These are phyloP conservation scores for Leptatherina wallacei DNA, from an alignment of 2,797 vertebrate genomes.

Conservation along the genomic window DNA sequence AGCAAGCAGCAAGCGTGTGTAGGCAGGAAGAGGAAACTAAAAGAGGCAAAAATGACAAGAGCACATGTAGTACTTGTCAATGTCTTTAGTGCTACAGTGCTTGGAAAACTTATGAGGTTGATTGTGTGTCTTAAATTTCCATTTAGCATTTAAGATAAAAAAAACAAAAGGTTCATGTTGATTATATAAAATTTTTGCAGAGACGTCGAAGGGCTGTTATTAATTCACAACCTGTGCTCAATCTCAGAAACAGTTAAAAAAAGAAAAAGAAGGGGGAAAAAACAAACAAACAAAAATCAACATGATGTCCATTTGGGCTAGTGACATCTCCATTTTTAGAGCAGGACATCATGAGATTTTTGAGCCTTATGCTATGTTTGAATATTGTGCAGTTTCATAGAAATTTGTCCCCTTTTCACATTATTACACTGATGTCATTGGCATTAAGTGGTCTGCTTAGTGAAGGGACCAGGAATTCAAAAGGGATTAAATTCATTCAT, in stretches of 20 bases:
- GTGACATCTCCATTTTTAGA: slow-evolving; percentile 54
- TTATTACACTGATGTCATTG: slow-evolving; percentile 73
- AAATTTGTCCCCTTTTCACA: slow-evolving; percentile 57
- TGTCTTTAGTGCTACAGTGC: not conserved
- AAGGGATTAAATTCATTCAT: slow-evolving; percentile 74
- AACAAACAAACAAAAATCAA: slow-evolving; percentile 19
- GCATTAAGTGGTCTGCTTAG: slow-evolving; percentile 78
- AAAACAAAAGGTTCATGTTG: not conserved
- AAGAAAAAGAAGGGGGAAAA: too few species aligned
- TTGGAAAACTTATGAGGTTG: not conserved
- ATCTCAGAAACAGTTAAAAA: slow-evolving; percentile 26
- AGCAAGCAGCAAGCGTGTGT: too few species aligned
- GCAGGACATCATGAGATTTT: slow-evolving; percentile 48
- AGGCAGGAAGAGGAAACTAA: too few species aligned
- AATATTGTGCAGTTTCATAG: slow-evolving; percentile 66
- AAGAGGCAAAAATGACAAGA: too few species aligned
- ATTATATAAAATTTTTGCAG: too few species aligned
- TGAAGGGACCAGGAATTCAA: slow-evolving; percentile 59
- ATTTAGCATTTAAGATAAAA: not conserved
- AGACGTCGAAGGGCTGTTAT: slow-evolving; percentile 6
- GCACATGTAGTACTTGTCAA: not conserved
- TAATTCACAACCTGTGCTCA: slow-evolving; percentile 25
- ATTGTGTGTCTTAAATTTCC: too few species aligned
- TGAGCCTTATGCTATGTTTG: slow-evolving; percentile 56
- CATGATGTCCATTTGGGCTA: slow-evolving; percentile 49